phyloP scores from a whole-genome alignment of 2,797 vertebrate genomes.

The Periophthalmus magnuspinnatus region DNA sequence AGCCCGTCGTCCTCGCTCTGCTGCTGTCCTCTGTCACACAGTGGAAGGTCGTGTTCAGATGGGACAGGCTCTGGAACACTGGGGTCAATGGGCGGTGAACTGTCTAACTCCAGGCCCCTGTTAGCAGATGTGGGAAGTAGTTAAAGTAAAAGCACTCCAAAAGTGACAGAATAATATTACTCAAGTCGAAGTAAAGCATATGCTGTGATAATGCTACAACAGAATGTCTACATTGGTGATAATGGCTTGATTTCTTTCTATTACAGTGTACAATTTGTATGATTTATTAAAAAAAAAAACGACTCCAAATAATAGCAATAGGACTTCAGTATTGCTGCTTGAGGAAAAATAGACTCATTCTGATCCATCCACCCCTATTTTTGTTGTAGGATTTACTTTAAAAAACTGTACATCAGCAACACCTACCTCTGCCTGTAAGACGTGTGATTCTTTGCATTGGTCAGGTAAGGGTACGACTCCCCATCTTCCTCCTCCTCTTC shows the following conservation, averaged over 20 bases:
- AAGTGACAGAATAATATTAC: no score
- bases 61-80: conserved; percentile 69
- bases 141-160: neutral
- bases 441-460: conserved; percentile 67
- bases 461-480: conserved; percentile 73
- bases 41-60: conserved; percentile 60
- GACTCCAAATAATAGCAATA: no score
- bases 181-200: neutral
- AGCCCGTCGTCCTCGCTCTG: conserved; percentile 83
- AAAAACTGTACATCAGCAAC: no score
- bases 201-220: neutral
- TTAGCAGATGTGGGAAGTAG: neutral
- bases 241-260: no score
- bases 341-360: no score
- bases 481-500: conserved; percentile 73
- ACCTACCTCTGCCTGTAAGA: conserved; percentile 65
- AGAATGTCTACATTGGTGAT: neutral
- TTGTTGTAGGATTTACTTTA: no score
- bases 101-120: conserved; percentile 74
- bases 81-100: conserved; percentile 75
- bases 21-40: conserved; percentile 69
- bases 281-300: no score
- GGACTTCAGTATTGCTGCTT: no score
- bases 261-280: no score
- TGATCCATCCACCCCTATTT: no score